Evolutionary conservation across 2,113 vertebrate species (phyloP).

Genomic region (Egretta garzetta): DNA sequence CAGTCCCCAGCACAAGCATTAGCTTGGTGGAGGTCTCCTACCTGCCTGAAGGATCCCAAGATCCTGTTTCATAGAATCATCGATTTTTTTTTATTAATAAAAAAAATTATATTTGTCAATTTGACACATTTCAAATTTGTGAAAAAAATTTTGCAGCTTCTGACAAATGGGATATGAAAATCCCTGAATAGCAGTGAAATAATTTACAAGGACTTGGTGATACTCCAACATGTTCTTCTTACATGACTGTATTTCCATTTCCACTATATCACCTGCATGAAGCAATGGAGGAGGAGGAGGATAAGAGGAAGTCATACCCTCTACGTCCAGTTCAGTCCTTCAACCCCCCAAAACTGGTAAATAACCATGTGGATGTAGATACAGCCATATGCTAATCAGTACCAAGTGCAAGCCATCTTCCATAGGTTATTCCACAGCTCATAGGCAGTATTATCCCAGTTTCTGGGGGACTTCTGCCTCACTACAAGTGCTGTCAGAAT

Average conservation of each 20-base stretch:
- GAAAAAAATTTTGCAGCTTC: not conserved
- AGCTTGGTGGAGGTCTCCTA: not conserved
- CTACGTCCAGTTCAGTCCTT: not conserved
- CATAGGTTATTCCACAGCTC: not conserved
- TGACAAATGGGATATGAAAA: not conserved
- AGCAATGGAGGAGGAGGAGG: not conserved
- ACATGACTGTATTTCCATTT: not conserved
- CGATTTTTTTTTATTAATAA: too few relatives aligned
- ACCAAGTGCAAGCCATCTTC: not conserved
- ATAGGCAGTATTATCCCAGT: not conserved
- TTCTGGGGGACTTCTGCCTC: not conserved
- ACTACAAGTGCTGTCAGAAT: not conserved
- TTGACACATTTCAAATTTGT: not conserved
- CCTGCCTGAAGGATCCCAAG: not conserved
- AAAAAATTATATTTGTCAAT: not conserved
- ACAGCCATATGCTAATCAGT: not conserved
- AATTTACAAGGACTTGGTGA: not conserved
- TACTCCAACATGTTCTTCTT: not conserved
- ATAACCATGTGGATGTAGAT: not conserved
- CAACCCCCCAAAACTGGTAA: not conserved
- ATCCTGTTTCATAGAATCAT: not conserved
- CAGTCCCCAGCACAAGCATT: not conserved
- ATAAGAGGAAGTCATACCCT: not conserved
- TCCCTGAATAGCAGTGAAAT: not conserved
- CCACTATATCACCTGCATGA: not conserved